Evolutionary conservation across 1,140 invertebrate species (phyloP).

Genomic region (Harpegnathos saltator): DNA sequence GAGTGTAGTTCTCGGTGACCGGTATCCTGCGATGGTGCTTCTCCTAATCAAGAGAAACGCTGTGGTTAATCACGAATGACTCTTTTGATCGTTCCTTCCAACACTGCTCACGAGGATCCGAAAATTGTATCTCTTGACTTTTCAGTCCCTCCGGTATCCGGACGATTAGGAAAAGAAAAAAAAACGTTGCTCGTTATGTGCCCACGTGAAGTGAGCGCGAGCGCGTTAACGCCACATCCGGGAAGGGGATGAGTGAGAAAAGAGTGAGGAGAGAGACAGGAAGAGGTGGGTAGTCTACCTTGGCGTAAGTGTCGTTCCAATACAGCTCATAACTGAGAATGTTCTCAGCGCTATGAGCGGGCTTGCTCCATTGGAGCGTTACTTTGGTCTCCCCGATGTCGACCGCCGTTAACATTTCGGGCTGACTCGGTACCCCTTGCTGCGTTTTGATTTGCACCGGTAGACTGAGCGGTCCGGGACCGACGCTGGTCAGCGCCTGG

Average conservation of each 20-base stretch:
- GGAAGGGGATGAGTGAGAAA: not conserved
- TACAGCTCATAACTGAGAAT: slow-evolving; percentile 98
- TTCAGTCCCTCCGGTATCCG: too few species aligned
- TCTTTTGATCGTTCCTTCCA: not conserved
- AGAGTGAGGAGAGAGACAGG: not conserved
- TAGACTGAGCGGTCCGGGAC: slow-evolving; percentile 95
- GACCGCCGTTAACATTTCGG: slow-evolving; percentile 93
- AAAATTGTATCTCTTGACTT: not conserved
- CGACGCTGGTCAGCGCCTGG: slow-evolving; percentile 96
- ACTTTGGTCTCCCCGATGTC: slow-evolving; percentile 94
- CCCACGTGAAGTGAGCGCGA: too few species aligned
- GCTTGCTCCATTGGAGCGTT: slow-evolving; percentile 95
- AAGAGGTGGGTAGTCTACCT: slow-evolving; percentile 86
- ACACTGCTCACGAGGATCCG: not conserved
- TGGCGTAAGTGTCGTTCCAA: slow-evolving; percentile 98
- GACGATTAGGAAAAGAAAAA: slow-evolving; percentile 7
- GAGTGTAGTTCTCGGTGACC: slow-evolving; percentile 93
- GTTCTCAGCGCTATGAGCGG: slow-evolving; percentile 95
- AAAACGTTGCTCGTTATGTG: not conserved
- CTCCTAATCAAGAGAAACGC: slow-evolving; percentile 83
- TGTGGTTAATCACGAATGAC: not conserved
- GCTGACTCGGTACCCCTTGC: slow-evolving; percentile 98
- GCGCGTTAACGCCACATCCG: too few species aligned
- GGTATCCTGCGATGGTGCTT: slow-evolving; percentile 90
- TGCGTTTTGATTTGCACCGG: slow-evolving; percentile 98